A percentile compares a stretch with the other conserved stretches of the same genome.
phyloP scores from a whole-genome alignment of 2,888 invertebrate species.

The Leptura quadrifasciata region DNA sequence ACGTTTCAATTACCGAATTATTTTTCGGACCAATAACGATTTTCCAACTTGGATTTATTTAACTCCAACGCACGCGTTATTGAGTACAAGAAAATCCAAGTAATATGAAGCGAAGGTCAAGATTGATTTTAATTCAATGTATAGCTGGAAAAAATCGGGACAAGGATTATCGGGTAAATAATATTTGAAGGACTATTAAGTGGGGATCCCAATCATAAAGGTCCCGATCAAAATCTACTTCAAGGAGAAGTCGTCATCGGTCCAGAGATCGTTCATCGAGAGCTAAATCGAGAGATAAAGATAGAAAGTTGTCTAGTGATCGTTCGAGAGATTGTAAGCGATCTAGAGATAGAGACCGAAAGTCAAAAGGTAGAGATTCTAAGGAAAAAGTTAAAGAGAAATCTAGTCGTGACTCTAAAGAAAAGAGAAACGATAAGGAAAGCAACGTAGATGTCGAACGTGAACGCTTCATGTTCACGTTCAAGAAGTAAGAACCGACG shows the following conservation, averaged over 20 bases:
- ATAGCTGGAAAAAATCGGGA: too few relatives aligned
- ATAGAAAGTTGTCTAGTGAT: conserved; percentile 50
- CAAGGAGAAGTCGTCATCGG: conserved; percentile 57
- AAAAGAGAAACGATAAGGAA: conserved; percentile 69
- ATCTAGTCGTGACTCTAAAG: conserved; percentile 68
- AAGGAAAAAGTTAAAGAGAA: conserved; percentile 69
- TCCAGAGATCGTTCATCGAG: conserved; percentile 58
- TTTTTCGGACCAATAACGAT: too few relatives aligned
- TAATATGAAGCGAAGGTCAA: too few relatives aligned
- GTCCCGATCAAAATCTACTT: conserved; percentile 73
- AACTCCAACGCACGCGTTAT: too few relatives aligned
- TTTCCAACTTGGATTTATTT: too few relatives aligned
- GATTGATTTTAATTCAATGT: too few relatives aligned
- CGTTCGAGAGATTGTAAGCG: conserved; percentile 53
- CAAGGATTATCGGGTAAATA: too few relatives aligned
- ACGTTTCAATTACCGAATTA: too few relatives aligned
- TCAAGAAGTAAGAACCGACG: conserved; percentile 78
- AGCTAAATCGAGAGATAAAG: conserved; percentile 52
- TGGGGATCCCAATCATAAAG: conserved; percentile 64
- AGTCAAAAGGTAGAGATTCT: conserved; percentile 62
- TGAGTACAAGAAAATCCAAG: too few relatives aligned
- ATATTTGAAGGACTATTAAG: too few relatives aligned
- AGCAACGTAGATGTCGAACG: conserved; percentile 66
- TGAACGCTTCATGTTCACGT: conserved; percentile 70
- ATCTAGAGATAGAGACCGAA: conserved; percentile 51